Evolutionary conservation across 2,113 vertebrate genomes (phyloP), one percentile per base, ranked within the genome.

Genomic region (pig (Sus scrofa)): DNA sequence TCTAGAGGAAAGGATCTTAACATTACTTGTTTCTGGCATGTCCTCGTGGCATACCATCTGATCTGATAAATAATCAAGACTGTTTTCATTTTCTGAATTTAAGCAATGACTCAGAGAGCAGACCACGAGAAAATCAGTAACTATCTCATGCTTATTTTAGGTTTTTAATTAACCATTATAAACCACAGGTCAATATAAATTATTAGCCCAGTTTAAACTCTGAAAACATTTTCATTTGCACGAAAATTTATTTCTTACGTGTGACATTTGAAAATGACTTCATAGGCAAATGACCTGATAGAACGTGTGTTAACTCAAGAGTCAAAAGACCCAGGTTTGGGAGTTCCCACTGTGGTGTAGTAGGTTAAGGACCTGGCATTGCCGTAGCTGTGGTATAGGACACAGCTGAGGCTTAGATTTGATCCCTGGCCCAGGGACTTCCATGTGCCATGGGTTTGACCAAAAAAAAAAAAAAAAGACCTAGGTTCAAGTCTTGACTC

Each of bases 1-100:
- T 74, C 86, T 67, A 90, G 65, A 82, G 54, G 63, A 87, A 94
- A 74, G 60, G 75, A 87, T 92, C 32, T 71, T 30, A 74, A 90
- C 14, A 24, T 26, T 63, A 22, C 2, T 15, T 54, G 81, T 26
- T 89, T 96, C 62, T 75, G 37, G 32, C 30, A 37, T 32, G 44
- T 91, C 16, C 32, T 87, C 27, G 50, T 18, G 22, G 56, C 27
- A 74, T 68, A 44, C 67, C 20, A 91, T 87, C 91, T 62, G 63
- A 89, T 77, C 39, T 91, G 19, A 70, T 63, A 87, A 86, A 75
- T 65, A 92, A 89, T 54, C 90, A 37, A 86, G 50, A 78, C 19
- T 26, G 16, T 90, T 92, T 95, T 81, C n/a, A 50, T n/a, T 91
- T 82, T 86, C 62, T 62, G 82, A 82, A 78, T 82, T 95, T 74